Evolutionary conservation across 2,797 vertebrate species (phyloP).

Genomic region (Lacerta agilis): DNA sequence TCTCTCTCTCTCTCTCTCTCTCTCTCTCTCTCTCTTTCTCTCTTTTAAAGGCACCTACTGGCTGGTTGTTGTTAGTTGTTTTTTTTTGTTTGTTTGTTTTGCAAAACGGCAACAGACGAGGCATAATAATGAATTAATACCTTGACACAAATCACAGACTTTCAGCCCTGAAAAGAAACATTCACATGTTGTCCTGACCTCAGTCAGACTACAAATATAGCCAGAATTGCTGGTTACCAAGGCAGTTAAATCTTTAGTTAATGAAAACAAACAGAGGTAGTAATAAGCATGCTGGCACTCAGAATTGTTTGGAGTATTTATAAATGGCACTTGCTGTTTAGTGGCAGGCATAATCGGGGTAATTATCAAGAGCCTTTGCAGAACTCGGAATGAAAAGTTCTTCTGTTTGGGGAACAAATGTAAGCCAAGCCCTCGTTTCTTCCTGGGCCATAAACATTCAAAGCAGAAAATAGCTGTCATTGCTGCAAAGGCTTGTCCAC

Average conservation of each 20-base stretch:
- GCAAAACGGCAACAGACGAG: background rate
- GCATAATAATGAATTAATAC: background rate
- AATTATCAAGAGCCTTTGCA: slow-evolving; percentile 8
- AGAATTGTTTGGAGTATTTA: slow-evolving; percentile 7
- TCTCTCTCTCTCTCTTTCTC: no score
- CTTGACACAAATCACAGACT: background rate
- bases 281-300: background rate
- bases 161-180: slow-evolving; percentile 16
- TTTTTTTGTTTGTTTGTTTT: background rate
- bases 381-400: slow-evolving; percentile 24
- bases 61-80: background rate
- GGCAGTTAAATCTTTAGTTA: slow-evolving; percentile 23
- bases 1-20: background rate
- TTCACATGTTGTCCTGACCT: background rate
- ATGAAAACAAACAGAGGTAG: background rate
- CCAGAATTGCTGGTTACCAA: slow-evolving; percentile 27
- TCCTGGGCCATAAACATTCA: background rate
- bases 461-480: background rate
- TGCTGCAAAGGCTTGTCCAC: background rate
- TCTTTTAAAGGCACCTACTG: background rate
- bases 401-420: background rate
- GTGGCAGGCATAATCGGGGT: slow-evolving; percentile 7
- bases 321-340: slow-evolving; percentile 8
- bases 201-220: background rate
- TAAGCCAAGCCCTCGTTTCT: background rate